phyloP scores from a whole-genome alignment of 2,113 vertebrate genomes.

The Apus apus region DNA sequence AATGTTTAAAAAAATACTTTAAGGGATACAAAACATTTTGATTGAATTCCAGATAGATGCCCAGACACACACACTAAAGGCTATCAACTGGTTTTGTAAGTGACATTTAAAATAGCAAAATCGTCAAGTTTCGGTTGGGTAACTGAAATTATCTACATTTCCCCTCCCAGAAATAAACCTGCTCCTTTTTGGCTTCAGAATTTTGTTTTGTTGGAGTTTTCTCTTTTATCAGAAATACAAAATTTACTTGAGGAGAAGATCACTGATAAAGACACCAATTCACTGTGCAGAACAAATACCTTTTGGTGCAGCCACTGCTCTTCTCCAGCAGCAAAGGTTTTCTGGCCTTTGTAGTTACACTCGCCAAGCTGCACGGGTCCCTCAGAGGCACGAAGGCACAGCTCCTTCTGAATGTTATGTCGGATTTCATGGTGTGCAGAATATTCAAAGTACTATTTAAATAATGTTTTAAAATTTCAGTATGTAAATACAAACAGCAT shows the following conservation, averaged over 20 bases:
- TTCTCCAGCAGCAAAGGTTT: constrained; percentile 76
- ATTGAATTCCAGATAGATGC: background rate
- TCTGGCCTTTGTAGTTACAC: constrained; percentile 87
- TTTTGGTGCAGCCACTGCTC: constrained; percentile 91
- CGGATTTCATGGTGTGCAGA: constrained; percentile 89
- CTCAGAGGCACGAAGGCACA: constrained; percentile 85
- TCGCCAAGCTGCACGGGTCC: constrained; percentile 82
- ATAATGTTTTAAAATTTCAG: background rate
- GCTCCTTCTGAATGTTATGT: constrained; percentile 95
- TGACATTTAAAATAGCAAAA: background rate
- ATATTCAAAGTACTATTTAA: constrained; percentile 92
- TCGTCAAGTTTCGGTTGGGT: background rate
- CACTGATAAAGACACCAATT: background rate
- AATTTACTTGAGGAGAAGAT: background rate
- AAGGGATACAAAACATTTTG: background rate
- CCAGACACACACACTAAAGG: background rate
- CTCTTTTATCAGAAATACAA: background rate
- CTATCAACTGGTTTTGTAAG: background rate
- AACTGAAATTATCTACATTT: background rate
- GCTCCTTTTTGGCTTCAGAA: background rate
- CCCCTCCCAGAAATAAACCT: background rate
- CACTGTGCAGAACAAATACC: constrained; percentile 73
- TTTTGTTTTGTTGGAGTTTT: background rate
- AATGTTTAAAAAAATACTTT: background rate
- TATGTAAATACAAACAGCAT: background rate